Evolutionary conservation across 2,797 vertebrate species (phyloP).

Genomic region (Borostomias antarcticus): DNA sequence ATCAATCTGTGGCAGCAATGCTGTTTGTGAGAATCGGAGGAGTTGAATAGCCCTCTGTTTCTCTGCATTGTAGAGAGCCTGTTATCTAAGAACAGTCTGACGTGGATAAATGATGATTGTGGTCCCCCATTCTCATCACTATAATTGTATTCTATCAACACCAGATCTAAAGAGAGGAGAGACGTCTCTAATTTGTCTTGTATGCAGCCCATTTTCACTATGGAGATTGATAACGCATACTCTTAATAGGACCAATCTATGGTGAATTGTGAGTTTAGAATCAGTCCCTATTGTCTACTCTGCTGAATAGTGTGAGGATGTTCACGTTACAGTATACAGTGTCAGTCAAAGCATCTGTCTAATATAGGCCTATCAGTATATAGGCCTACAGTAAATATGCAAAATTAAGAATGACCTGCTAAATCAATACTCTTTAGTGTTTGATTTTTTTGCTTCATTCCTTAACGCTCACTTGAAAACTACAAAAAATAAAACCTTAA

Average conservation of each 20-base stretch:
- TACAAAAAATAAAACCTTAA: not conserved
- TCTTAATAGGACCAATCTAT: not conserved
- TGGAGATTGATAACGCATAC: not conserved
- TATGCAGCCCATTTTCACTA: not conserved
- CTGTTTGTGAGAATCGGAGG: not conserved
- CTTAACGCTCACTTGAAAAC: not conserved
- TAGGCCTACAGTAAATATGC: too few species aligned
- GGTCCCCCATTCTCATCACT: not conserved
- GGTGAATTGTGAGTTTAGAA: not conserved
- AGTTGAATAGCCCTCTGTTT: constrained; percentile 1
- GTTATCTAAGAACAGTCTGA: not conserved
- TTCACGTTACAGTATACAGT: too few species aligned
- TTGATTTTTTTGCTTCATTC: not conserved
- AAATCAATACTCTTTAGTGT: too few species aligned
- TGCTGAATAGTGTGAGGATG: too few species aligned
- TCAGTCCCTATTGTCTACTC: too few species aligned
- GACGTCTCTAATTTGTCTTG: not conserved
- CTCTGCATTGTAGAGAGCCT: not conserved
- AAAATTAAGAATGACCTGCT: too few species aligned
- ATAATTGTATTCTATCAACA: not conserved
- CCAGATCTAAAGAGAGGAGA: not conserved
- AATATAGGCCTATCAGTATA: too few species aligned
- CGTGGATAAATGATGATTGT: not conserved
- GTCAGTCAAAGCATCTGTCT: too few species aligned
- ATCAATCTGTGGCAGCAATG: constrained; percentile 6